A percentile compares a stretch with the other conserved stretches of the same genome.
Evolutionary conservation across 2,797 vertebrate species (phyloP).

Genomic region (Alcedo quadribrachys): DNA sequence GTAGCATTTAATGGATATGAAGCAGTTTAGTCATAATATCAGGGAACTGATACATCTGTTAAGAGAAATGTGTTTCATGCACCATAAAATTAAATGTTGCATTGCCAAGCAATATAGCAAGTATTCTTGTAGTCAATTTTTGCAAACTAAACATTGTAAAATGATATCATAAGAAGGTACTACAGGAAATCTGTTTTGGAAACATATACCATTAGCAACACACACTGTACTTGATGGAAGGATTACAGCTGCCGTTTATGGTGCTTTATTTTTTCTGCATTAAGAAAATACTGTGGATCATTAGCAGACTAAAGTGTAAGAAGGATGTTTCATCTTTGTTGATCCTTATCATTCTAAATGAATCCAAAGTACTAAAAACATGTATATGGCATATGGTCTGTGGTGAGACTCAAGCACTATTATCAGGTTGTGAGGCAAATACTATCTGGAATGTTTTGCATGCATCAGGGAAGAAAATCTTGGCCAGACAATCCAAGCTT

Average conservation of each 20-base stretch:
- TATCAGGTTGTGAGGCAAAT: not conserved
- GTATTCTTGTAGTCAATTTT: constrained; percentile 65
- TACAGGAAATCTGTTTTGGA: constrained; percentile 36
- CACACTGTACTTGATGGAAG: not conserved
- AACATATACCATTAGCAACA: constrained; percentile 30
- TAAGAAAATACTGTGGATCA: not conserved
- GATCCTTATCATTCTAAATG: not conserved
- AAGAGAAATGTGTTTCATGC: constrained; percentile 73
- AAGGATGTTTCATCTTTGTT: constrained; percentile 22
- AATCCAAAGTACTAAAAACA: not conserved
- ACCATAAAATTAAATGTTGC: constrained; percentile 80
- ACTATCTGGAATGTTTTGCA: fast-evolving
- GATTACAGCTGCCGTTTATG: constrained; percentile 43
- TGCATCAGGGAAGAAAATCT: not conserved
- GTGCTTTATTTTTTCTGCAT: not conserved
- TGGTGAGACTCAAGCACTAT: not conserved
- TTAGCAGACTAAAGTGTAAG: not conserved
- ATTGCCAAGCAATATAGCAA: constrained; percentile 67
- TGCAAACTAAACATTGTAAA: constrained; percentile 66
- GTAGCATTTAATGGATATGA: constrained; percentile 67
- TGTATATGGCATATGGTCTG: not conserved
- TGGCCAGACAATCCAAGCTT: not conserved
- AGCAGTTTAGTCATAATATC: constrained; percentile 69
- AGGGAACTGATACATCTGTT: constrained; percentile 73
- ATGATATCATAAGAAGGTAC: constrained; percentile 29